phyloP scores from a whole-genome alignment of 2,797 vertebrate genomes.

The Scolopax rusticola region DNA sequence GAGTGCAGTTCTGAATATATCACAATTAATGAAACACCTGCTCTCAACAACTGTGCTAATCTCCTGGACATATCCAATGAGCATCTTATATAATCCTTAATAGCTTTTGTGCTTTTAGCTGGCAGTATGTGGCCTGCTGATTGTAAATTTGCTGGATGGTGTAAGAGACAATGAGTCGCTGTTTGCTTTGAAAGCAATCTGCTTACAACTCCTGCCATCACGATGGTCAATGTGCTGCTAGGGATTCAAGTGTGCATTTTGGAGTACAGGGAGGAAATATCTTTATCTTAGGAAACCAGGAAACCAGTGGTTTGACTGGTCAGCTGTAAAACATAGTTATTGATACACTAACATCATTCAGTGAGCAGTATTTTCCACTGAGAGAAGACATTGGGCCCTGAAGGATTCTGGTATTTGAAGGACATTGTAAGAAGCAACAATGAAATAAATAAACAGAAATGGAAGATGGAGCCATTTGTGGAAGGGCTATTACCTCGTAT shows the following conservation, averaged over 20 bases:
- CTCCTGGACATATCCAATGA: conserved; percentile 5
- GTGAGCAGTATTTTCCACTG: not conserved
- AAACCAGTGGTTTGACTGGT: not conserved
- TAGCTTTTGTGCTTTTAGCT: not conserved
- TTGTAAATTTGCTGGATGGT: conserved; percentile 3
- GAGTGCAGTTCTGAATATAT: not conserved
- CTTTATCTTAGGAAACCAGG: not conserved
- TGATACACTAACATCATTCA: not conserved
- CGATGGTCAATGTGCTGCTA: not conserved
- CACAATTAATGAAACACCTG: conserved; percentile 64
- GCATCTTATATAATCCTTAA: not conserved
- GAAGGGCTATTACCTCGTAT: not conserved
- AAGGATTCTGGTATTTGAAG: not conserved
- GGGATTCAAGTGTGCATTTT: not conserved
- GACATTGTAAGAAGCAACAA: not conserved
- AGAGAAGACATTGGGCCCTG: not conserved
- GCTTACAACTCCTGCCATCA: not conserved
- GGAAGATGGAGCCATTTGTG: not conserved
- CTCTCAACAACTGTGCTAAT: conserved; percentile 49
- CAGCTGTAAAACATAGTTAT: not conserved
- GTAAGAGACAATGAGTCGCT: not conserved
- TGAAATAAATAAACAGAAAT: not conserved
- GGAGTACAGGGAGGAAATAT: not conserved
- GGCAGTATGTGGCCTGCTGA: not conserved
- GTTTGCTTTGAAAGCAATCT: not conserved